phyloP scores from a whole-genome alignment of 2,888 invertebrate genomes.

The Nymphalis polychloros region DNA sequence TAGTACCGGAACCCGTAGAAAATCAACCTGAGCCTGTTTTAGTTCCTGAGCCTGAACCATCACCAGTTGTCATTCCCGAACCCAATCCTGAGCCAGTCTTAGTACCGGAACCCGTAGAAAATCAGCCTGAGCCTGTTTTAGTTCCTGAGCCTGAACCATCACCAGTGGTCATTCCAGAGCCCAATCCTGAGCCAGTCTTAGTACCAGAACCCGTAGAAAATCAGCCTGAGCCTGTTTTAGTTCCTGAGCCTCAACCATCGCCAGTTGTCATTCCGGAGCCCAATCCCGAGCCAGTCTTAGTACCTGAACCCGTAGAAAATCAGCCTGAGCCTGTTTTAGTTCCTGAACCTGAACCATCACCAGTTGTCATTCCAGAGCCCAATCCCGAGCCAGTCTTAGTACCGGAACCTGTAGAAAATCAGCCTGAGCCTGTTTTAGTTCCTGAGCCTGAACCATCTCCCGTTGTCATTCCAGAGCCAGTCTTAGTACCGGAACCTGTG shows the following conservation, averaged over 20 bases:
- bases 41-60: neutral
- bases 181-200: neutral
- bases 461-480: neutral
- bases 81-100: neutral
- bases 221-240: neutral
- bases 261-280: neutral
- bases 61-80: neutral
- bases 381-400: neutral
- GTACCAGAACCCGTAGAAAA: neutral
- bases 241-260: neutral
- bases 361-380: neutral
- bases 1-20: neutral
- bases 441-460: neutral
- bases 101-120: constrained; percentile 1
- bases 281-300: neutral
- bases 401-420: too few relatives aligned
- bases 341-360: neutral
- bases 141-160: neutral
- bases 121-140: neutral
- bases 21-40: neutral
- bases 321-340: neutral
- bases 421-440: too few relatives aligned
- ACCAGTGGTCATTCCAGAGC: neutral
- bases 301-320: constrained; percentile 1
- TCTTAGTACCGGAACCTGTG: neutral